phyloP scores from a whole-genome alignment of 1,140 invertebrate species.

The Muscidifurax raptorellus region DNA sequence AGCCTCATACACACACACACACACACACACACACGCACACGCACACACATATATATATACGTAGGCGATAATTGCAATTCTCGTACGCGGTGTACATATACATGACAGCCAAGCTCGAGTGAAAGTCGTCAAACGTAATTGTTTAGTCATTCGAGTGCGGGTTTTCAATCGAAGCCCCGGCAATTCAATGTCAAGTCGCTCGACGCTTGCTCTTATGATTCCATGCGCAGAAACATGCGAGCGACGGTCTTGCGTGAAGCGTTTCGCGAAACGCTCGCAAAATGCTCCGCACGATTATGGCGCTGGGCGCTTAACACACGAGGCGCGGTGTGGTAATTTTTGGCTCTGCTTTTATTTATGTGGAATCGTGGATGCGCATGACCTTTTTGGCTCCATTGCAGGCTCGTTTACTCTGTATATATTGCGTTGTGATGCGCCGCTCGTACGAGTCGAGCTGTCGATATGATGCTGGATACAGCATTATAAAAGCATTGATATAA shows the following conservation, averaged over 20 bases:
- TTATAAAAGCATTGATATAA: no score
- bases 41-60: no score
- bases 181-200: constrained; percentile 7
- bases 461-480: no score
- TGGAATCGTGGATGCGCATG: not conserved
- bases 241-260: not conserved
- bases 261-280: not conserved
- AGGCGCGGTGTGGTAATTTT: not conserved
- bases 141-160: not conserved
- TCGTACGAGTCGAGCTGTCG: no score
- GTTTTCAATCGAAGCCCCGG: not conserved
- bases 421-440: no score
- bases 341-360: constrained; percentile 3
- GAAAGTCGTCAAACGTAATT: not conserved
- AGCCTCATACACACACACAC: no score
- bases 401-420: not conserved
- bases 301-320: not conserved
- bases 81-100: not conserved
- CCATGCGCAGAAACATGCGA: not conserved
- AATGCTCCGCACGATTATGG: not conserved
- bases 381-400: not conserved
- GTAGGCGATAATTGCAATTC: not conserved
- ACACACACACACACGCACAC: no score
- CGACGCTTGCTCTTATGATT: not conserved
- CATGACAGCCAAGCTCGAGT: not conserved